Percentiles rank a stretch among this genome's conserved stretches.
These are phyloP conservation scores for Sitophilus oryzae DNA, from an alignment of 1,140 invertebrate genomes.

Conservation along the genomic window DNA sequence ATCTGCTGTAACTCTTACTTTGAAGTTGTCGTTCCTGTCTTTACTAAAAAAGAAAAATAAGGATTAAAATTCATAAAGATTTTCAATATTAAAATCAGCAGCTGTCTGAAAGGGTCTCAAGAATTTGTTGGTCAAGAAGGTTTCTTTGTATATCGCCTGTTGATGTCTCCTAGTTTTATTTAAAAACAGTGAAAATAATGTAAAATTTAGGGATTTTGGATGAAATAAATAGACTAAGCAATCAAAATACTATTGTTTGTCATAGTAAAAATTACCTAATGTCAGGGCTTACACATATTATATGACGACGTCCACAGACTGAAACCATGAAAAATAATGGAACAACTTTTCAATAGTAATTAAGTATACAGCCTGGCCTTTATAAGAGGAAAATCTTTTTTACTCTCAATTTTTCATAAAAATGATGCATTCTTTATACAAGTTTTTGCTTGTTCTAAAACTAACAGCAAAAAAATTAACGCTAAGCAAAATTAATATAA, in stretches of 20 bases:
- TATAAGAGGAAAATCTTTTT: too few species aligned
- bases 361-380: background rate
- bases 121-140: background rate
- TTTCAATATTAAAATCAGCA: too few species aligned
- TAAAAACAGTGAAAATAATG: background rate
- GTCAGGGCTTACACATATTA: background rate
- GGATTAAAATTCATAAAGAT: background rate
- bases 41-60: conserved; percentile 31
- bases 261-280: background rate
- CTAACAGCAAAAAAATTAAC: too few species aligned
- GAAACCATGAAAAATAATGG: background rate
- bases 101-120: background rate
- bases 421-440: too few species aligned
- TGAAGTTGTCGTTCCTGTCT: conserved; percentile 34
- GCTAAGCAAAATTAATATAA: too few species aligned
- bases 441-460: too few species aligned
- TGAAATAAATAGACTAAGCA: background rate
- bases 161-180: background rate
- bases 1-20: conserved; percentile 42
- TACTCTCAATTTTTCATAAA: too few species aligned
- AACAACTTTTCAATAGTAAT: background rate
- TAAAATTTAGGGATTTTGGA: conserved; percentile 1
- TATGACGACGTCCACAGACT: too few species aligned
- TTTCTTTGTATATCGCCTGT: background rate
- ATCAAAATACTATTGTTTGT: background rate